Evolutionary conservation across 1,140 invertebrate genomes (phyloP).

Genomic region (Ditylenchus dipsaci): DNA sequence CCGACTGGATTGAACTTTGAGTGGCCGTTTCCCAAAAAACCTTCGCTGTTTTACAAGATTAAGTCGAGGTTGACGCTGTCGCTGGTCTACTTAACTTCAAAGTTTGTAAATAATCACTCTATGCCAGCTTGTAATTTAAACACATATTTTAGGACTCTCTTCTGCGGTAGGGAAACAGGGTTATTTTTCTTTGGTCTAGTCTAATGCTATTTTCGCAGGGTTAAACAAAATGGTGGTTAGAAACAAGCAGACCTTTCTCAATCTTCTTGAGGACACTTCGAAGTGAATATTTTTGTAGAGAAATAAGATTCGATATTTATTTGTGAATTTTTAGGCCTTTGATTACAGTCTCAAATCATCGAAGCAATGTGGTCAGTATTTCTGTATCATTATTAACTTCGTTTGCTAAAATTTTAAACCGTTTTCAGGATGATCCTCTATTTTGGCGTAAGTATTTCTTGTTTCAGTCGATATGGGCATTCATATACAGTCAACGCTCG

Average conservation of each 20-base stretch:
- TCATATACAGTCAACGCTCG: no score
- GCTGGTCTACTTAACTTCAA: constrained; percentile 44
- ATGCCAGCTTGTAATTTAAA: not conserved
- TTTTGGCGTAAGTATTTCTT: constrained; percentile 4
- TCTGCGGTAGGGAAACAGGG: not conserved
- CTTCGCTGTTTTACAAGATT: constrained; percentile 34
- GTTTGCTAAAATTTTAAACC: no score
- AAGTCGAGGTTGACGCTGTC: constrained; percentile 45
- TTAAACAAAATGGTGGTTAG: constrained; percentile 42
- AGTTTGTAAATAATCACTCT: constrained; percentile 24
- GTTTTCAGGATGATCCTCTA: not conserved
- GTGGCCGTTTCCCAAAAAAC: constrained; percentile 49
- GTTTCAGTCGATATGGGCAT: no score
- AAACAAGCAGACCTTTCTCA: constrained; percentile 43
- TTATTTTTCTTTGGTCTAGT: constrained; percentile 6
- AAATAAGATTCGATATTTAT: no score
- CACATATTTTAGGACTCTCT: not conserved
- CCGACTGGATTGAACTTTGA: constrained; percentile 22
- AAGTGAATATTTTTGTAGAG: not conserved
- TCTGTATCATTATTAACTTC: no score
- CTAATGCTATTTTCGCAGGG: constrained; percentile 28
- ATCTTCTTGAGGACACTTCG: constrained; percentile 35
- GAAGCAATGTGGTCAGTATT: constrained; percentile 44
- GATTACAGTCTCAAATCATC: constrained; percentile 49
- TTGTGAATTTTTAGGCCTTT: constrained; percentile 27